phyloP scores from a whole-genome alignment of 1,140 invertebrate genomes.

The Laupala kohalensis region DNA sequence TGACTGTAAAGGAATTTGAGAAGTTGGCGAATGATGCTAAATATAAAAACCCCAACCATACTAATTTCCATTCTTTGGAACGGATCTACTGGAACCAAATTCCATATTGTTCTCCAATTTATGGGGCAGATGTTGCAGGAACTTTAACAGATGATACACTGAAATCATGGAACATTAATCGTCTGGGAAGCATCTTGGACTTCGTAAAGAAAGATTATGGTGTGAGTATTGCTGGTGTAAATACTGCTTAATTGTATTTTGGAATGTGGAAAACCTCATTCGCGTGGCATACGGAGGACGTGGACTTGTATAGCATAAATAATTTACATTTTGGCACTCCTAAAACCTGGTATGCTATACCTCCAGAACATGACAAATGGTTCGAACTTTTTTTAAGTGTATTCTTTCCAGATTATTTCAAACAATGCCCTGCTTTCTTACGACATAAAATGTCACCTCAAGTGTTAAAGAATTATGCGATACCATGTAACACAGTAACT shows the following conservation, averaged over 20 bases:
- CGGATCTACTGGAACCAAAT: slow-evolving; percentile 97
- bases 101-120: slow-evolving; percentile 79
- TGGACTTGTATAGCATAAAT: slow-evolving; percentile 99
- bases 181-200: slow-evolving; percentile 85
- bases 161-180: slow-evolving; percentile 90
- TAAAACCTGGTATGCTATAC: slow-evolving; percentile 93
- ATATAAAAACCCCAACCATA: slow-evolving; percentile 73
- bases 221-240: slow-evolving; percentile 94
- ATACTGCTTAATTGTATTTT: slow-evolving; percentile 97
- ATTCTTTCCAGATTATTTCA: slow-evolving; percentile 74
- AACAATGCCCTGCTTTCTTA: slow-evolving; percentile 85
- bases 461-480: slow-evolving; percentile 83
- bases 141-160: slow-evolving; percentile 81
- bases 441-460: slow-evolving; percentile 97
- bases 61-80: slow-evolving; percentile 87
- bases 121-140: slow-evolving; percentile 93
- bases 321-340: slow-evolving; percentile 92
- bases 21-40: slow-evolving; percentile 56
- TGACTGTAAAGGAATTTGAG: slow-evolving; percentile 81
- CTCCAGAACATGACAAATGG: slow-evolving; percentile 82
- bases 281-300: slow-evolving; percentile 99
- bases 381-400: slow-evolving; percentile 84
- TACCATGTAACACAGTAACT: slow-evolving; percentile 82
- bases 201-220: slow-evolving; percentile 90
- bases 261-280: slow-evolving; percentile 99